These are phyloP conservation scores for Scaptomyza caliginosa DNA, from an alignment of 2,888 invertebrate species.

Conservation along the genomic window DNA sequence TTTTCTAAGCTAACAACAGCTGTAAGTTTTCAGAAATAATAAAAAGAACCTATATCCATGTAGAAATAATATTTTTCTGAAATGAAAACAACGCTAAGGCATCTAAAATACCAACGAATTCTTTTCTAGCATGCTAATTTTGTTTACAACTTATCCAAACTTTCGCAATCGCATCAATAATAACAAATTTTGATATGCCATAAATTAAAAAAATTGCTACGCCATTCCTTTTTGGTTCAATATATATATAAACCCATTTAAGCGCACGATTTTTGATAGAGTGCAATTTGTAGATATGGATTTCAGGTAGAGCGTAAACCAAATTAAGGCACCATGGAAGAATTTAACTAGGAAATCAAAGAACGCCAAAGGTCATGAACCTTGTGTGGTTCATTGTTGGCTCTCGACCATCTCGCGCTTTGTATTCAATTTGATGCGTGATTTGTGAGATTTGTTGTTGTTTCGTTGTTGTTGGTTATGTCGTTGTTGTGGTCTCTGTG, in stretches of 20 bases:
- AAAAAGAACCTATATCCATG: neutral
- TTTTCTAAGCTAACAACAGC: constrained; percentile 40
- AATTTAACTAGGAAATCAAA: constrained; percentile 15
- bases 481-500: constrained; percentile 24
- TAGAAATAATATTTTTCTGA: constrained; percentile 23
- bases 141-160: constrained; percentile 45
- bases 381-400: constrained; percentile 46
- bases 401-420: neutral
- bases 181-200: constrained; percentile 14
- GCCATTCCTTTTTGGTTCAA: constrained; percentile 10
- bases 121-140: constrained; percentile 32
- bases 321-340: constrained; percentile 12
- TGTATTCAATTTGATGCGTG: constrained; percentile 37
- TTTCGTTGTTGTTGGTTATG: neutral
- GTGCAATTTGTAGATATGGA: constrained; percentile 4
- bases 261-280: neutral
- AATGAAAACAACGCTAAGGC: constrained; percentile 36
- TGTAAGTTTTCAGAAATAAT: constrained; percentile 48
- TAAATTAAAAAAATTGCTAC: constrained; percentile 23
- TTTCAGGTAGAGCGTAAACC: constrained; percentile 13
- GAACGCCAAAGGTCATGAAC: constrained; percentile 64
- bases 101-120: constrained; percentile 35
- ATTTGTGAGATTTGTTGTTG: constrained; percentile 40
- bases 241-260: neutral
- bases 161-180: constrained; percentile 2